Conservation (phyloP, 2,113 vertebrate genomes). For the Cephalopterus ornatus region DNA sequence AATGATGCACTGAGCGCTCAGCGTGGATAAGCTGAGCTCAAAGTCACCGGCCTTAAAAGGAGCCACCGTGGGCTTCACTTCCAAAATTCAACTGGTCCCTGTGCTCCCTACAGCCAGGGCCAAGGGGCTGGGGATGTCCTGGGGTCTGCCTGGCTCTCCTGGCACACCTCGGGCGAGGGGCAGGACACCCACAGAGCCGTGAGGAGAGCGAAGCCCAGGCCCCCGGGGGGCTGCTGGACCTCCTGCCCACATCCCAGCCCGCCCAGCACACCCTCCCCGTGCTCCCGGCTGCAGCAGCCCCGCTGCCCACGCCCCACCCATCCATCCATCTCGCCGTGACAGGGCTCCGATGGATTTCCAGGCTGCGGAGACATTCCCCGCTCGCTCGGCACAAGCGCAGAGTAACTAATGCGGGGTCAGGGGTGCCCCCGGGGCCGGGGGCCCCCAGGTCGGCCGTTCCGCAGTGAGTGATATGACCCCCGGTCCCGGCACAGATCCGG, state of each 20-base stretch:
- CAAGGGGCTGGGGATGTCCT: neutral
- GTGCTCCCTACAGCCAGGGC: neutral
- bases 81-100: rapidly evolving
- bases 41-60: neutral
- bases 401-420: neutral
- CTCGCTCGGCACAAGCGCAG: neutral
- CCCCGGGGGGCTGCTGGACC: neutral
- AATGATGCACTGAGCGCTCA: rapidly evolving
- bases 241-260: neutral
- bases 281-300: neutral
- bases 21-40: neutral
- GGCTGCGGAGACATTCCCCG: neutral
- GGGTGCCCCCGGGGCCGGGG: neutral
- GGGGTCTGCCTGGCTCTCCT: neutral
- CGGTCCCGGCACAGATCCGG: neutral
- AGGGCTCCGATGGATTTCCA: neutral
- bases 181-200: neutral
- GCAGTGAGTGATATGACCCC: neutral
- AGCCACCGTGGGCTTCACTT: neutral
- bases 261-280: neutral
- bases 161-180: neutral
- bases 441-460: neutral
- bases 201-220: neutral
- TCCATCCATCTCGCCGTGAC: neutral
- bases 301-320: neutral